Conservation (phyloP, 1,140 invertebrate genomes). For the Bombus waltoni region DNA sequence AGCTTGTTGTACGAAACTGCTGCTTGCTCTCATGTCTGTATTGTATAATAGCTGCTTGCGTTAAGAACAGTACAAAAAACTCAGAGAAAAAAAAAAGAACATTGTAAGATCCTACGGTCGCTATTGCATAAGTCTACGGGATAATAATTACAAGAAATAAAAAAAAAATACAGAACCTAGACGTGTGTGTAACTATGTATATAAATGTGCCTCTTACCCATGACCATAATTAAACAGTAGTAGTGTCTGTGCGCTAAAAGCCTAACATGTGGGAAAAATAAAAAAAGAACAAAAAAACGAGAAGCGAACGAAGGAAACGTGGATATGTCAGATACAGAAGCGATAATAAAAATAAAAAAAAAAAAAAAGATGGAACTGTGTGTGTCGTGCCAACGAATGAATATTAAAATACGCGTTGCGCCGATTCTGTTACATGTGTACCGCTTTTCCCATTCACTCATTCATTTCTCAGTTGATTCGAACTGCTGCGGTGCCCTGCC, state of each 20-base stretch:
- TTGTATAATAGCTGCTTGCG: slow-evolving; percentile 38
- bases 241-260: slow-evolving; percentile 54
- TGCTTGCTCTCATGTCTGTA: slow-evolving; percentile 21
- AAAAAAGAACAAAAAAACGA: slow-evolving; percentile 69
- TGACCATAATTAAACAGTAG: slow-evolving; percentile 49
- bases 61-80: background rate
- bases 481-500: slow-evolving; percentile 70
- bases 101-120: slow-evolving; percentile 37
- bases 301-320: slow-evolving; percentile 67
- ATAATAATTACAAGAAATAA: slow-evolving; percentile 47
- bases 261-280: slow-evolving; percentile 55
- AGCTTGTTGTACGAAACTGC: slow-evolving; percentile 60
- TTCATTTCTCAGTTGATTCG: slow-evolving; percentile 44
- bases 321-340: slow-evolving; percentile 22
- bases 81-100: slow-evolving; percentile 3
- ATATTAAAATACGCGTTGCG: slow-evolving; percentile 14
- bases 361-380: background rate
- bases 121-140: slow-evolving; percentile 55
- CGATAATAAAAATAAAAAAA: background rate
- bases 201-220: slow-evolving; percentile 42
- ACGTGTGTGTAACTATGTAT: slow-evolving; percentile 40
- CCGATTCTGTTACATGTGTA: slow-evolving; percentile 27
- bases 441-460: slow-evolving; percentile 5
- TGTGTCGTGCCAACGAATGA: slow-evolving; percentile 10
- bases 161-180: slow-evolving; percentile 26